Base-by-base conservation (phyloP, 2,797 vertebrate genomes). In the Pelobates cultripes region DNA sequence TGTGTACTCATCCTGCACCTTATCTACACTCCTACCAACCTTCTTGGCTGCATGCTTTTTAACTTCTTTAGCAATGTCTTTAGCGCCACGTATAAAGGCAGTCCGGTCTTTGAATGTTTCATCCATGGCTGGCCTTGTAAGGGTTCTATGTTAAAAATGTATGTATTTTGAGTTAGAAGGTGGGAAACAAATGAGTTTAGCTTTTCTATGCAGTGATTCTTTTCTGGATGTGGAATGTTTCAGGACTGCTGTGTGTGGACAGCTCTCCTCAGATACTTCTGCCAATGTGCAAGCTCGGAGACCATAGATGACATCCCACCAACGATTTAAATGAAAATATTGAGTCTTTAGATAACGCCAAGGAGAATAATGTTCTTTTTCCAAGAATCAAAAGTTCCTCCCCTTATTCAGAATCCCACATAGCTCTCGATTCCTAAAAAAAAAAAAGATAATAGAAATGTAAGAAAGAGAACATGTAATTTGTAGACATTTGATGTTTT, bases 61-160 rank as follows among this genome's bases (percentile, higher is more conserved):
- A 88, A 98, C 96, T 77, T 97, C 97, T 87, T 98, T 98, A 87
- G 97, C 97, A 1, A 99, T 98, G 93, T 99, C 97, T 87, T 98
- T 98, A 83, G 97, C 97, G 0, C 97, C 97, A 1, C 96, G 96
- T 90, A 99, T 96, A 90, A 99, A 98, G 43, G 97, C 97, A 4
- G 96, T 92, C 82, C 97, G 94, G 86, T 99, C 97, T 87, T 94
- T 91, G 91, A 97, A 97, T 28, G 91, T 92, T 74, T 99, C 96
- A 0, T 98, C 97, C 97, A 99, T 99, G 89, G 78, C 13, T 73
- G 28, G 70, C 70, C 51, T 28, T 43, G 4, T 7, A 41, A 70
- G 47, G n/a, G 12, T 28, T 40, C 7, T 41, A 41, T 4, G 53
- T 78, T n/a, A 40, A 41, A 40, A 17, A 14, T 60, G 28, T 41